Percentiles rank a stretch among this genome's conserved stretches.
phyloP scores from a whole-genome alignment of 2,113 vertebrate genomes.

The Choloepus hoffmanni region DNA sequence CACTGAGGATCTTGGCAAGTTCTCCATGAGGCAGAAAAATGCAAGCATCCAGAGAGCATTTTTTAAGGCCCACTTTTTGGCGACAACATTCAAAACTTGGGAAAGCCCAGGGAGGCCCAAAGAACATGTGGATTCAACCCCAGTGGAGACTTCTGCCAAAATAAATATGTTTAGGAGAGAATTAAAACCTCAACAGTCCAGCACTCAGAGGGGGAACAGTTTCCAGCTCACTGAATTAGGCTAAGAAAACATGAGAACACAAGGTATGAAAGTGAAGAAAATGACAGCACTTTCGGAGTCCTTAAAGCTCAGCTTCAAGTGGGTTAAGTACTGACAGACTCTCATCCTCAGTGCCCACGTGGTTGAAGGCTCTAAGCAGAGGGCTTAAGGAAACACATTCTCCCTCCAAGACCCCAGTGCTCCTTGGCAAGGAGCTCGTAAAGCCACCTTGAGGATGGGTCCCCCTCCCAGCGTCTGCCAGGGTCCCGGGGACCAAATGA shows the following conservation, averaged over 20 bases:
- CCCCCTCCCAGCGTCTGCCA: fast-evolving
- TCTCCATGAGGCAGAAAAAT: conserved; percentile 43
- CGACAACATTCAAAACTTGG: background rate
- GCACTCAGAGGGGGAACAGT: background rate
- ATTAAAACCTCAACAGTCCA: background rate
- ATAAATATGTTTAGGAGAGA: background rate
- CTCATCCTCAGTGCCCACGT: background rate
- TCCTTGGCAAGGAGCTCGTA: background rate
- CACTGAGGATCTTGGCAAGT: conserved; percentile 62
- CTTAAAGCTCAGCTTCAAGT: background rate
- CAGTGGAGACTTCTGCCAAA: background rate
- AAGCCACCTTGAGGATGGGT: fast-evolving
- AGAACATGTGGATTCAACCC: background rate
- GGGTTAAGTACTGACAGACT: fast-evolving
- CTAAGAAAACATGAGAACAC: background rate
- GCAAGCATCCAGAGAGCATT: background rate
- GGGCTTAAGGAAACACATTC: background rate
- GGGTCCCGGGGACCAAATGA: fast-evolving
- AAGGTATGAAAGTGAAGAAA: background rate
- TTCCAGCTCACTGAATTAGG: background rate
- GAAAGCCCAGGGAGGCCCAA: conserved; percentile 8
- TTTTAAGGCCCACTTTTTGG: background rate
- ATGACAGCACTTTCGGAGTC: background rate
- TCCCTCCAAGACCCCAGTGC: background rate
- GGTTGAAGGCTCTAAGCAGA: background rate